Evolutionary conservation across 2,888 invertebrate genomes (phyloP), one percentile per base, ranked within the genome.

Genomic region (Lasioglossum leucozonium): DNA sequence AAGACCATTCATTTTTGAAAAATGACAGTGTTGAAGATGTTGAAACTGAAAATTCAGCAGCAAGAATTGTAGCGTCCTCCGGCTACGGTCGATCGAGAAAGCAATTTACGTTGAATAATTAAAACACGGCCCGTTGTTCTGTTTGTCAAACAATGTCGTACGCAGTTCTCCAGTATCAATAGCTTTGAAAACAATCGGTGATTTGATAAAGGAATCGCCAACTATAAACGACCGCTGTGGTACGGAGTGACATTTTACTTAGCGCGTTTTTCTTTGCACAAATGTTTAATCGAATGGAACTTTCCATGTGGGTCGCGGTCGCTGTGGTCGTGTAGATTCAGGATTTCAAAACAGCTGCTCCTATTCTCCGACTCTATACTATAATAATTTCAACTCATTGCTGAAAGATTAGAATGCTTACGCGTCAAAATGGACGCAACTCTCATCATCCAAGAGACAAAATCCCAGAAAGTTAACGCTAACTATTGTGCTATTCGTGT

Each of bases 101-200:
- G 30, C 34, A 44, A 34, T 51, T 30, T 58, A 26, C 42, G n/a
- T 30, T 37, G 69, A 1, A n/a, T 26, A 77, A 77, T 67, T 73
- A 73, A 83, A 79, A 73, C 69, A 76, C 34, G 26, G 13, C 16
- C n/a, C 44, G 34, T 6, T 51, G 44, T 13, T 0, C 4, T 62
- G 67, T 81, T 86, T 73, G 67, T 11, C 72, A 85, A 84, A 81
- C 77, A 18, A 18, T 26, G 34, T n/a, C 13, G 72, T 51, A 34
- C 67, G 34, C 72, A 10, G 30, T 67, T 8, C 71, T 51, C 40
- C 26, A 55, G 73, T 76, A 83, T 79, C 79, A 44, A 16, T 4
- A 30, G 44, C 37, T 72, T 77, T 58, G 69, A 26, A 76, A 85
- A 85, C 84, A 85, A 51, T 76, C 73, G 30, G 58, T 47, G 11